Conservation (phyloP, 1,140 invertebrate genomes). For the Pristionchus pacificus region DNA sequence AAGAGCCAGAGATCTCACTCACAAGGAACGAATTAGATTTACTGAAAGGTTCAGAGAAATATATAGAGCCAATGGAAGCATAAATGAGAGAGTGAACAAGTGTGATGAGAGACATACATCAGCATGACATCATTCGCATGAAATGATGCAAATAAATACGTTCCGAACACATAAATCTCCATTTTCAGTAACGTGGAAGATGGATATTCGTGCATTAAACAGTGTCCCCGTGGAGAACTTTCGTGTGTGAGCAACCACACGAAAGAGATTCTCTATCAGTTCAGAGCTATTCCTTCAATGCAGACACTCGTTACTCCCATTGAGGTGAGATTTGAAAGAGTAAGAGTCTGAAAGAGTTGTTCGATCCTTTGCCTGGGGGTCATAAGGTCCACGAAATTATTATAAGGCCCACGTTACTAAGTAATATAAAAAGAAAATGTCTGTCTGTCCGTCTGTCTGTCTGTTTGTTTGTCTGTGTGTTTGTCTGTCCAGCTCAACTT, state of each 20-base stretch:
- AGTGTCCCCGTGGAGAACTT: conserved; percentile 39
- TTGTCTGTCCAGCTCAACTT: too few relatives aligned
- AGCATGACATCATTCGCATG: conserved; percentile 5
- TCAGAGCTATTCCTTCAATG: conserved; percentile 44
- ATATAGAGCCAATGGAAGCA: too few relatives aligned
- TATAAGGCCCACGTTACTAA: too few relatives aligned
- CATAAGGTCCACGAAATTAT: too few relatives aligned
- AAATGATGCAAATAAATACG: conserved; percentile 12
- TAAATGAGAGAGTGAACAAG: conserved; percentile 13
- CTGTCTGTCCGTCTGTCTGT: too few relatives aligned
- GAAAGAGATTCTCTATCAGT: conserved; percentile 55
- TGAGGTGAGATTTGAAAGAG: conserved; percentile 16
- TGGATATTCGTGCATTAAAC: conserved; percentile 55
- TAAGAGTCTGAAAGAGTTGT: neutral
- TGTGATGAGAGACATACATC: conserved; percentile 13
- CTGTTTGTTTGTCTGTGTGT: too few relatives aligned
- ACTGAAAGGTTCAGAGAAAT: too few relatives aligned
- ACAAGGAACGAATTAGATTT: too few relatives aligned
- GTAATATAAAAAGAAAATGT: too few relatives aligned
- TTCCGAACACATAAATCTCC: too few relatives aligned
- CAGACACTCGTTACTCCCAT: conserved; percentile 21
- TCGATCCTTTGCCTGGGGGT: neutral
- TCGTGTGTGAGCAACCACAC: conserved; percentile 49
- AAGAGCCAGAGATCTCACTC: too few relatives aligned
- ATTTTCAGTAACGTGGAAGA: conserved; percentile 52